Evolutionary conservation across 2,888 invertebrate species (phyloP), one percentile per base, ranked within the genome.

Genomic region (Archaeoteleia sp.): DNA sequence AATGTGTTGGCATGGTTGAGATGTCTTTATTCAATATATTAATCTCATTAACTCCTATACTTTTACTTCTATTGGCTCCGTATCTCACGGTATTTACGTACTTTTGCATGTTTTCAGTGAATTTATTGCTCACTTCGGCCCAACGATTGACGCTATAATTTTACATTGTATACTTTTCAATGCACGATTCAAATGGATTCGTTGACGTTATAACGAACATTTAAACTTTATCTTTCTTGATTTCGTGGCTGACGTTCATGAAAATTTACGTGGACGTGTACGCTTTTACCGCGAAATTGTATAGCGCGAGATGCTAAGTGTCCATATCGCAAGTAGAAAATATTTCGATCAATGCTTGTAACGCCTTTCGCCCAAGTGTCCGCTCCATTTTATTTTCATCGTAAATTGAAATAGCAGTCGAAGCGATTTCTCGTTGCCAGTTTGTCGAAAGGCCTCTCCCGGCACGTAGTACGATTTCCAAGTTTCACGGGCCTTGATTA

Each of bases 401-500:
- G 66, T 66, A 66, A 66, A 60, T 54, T 60, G 42, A 66, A 48
- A 40, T 49, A 48, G 43, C 58, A 43, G 46, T 66, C 60, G 15
- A 29, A 30, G 14, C 45, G 54, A 66, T 66, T 60, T 66, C 66
- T 43, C 54, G 66, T 45, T 39, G 40, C 57, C 51, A 62, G 51
- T 65, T 65, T 39, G 63, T 65, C 63, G 37, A 46, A 54, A 57
- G 40, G 20, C 58, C 39, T 23, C 23, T 34, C 14, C 37, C 43
- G 45, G 15, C 39, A 30, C 48, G 39, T 37, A 17, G 27, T 20
- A 9, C 45, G 55, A 48, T 53, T 53, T 45, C 58, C 54, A 46
- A 46, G 65, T 65, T 65, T 65, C 54, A 39, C 60, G 42, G 49
- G 23, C 15, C 60, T 60, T 66, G 60, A 66, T 66, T 66, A 66